A percentile compares a stretch with the other conserved stretches of the same genome.
Evolutionary conservation across 2,113 vertebrate genomes (phyloP).

Genomic region (Gracilinanus agilis): DNA sequence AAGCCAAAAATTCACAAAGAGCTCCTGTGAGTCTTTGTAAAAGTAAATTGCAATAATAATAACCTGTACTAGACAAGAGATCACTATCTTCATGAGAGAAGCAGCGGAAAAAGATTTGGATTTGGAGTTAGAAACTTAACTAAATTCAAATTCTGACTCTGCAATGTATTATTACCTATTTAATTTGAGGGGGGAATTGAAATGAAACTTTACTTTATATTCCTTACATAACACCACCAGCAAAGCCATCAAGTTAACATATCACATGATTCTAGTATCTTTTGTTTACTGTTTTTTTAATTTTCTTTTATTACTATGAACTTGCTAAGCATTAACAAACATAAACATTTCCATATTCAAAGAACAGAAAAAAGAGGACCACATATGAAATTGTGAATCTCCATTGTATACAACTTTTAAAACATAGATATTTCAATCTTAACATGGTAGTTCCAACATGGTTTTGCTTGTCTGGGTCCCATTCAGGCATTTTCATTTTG

Average conservation of each 20-base stretch:
- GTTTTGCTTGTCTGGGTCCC: too few species aligned
- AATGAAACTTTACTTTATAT: not conserved
- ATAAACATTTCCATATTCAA: too few species aligned
- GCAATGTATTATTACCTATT: not conserved
- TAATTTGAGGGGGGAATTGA: too few species aligned
- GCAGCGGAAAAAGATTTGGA: not conserved
- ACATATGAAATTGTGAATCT: too few species aligned
- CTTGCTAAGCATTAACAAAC: too few species aligned
- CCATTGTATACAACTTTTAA: too few species aligned
- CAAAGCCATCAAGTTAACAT: constrained; percentile 12
- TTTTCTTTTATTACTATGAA: too few species aligned
- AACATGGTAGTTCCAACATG: too few species aligned
- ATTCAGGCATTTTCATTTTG: too few species aligned
- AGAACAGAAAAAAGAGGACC: too few species aligned
- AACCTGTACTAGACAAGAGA: too few species aligned
- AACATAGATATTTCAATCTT: too few species aligned
- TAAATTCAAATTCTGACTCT: not conserved
- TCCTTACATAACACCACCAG: not conserved
- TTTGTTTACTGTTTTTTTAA: not conserved
- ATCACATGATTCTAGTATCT: not conserved
- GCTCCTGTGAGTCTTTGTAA: not conserved
- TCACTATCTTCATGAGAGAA: not conserved
- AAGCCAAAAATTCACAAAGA: not conserved
- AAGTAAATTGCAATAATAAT: not conserved
- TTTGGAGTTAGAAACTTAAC: not conserved